phyloP scores from a whole-genome alignment of 2,113 vertebrate genomes.

The Albula glossodonta region DNA sequence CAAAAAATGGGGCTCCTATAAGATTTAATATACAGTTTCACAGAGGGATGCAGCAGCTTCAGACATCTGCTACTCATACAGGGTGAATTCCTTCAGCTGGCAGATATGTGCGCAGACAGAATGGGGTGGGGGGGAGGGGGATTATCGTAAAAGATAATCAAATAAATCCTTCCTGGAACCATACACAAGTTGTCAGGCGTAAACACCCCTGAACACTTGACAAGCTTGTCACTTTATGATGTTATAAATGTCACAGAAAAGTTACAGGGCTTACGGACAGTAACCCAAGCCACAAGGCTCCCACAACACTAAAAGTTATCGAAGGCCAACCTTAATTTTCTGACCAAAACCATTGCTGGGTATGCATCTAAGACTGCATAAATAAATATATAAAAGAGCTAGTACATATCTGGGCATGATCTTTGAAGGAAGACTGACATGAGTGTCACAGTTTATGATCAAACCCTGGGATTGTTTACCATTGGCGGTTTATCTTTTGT shows the following conservation, averaged over 20 bases:
- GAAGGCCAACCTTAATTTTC: neutral
- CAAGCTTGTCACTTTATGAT: neutral
- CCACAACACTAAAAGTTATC: neutral
- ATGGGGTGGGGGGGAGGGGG: neutral
- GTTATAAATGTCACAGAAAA: neutral
- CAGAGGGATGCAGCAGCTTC: neutral
- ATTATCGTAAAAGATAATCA: conserved; percentile 18
- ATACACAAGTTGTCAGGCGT: neutral
- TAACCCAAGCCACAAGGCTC: neutral
- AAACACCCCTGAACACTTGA: neutral
- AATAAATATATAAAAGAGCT: no score
- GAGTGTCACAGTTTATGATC: neutral
- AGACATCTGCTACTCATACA: conserved; percentile 18
- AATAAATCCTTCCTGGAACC: conserved; percentile 13
- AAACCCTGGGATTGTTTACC: neutral
- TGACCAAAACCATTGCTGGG: neutral
- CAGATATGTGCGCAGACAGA: neutral
- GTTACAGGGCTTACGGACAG: neutral
- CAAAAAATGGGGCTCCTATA: neutral
- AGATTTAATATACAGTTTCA: conserved; percentile 15
- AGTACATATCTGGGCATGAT: neutral
- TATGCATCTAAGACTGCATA: neutral
- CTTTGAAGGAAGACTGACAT: neutral
- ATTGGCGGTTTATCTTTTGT: neutral
- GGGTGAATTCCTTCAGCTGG: neutral